Evolutionary conservation across 2,113 vertebrate species (phyloP), one percentile per base, ranked within the genome.

Genomic region (Lates calcarifer): DNA sequence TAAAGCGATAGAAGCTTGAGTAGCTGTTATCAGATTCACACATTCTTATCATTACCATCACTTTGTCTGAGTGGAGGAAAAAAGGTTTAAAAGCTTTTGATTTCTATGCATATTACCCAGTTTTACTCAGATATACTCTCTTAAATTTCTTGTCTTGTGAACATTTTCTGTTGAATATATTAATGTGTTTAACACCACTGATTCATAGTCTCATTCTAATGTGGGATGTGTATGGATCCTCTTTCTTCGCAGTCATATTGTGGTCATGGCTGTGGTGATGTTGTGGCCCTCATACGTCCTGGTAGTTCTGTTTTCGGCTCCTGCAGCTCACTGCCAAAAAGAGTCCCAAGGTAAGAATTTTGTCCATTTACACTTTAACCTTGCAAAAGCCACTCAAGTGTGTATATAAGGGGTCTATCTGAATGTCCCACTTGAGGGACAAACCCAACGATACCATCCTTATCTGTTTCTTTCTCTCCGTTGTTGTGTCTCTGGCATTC

Each of bases 251-350:
- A 87, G 82, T 31, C 39, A 5, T 13, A 47, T 17, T 10, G 6
- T 17, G 22, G 57, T 49, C 39, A 15, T 49, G 0, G 41, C 29
- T 11, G 64, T 71, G 79, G 26, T 68, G 79, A 51, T 37, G 75
- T 74, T 53, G 71, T 60, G 55, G 69, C 53, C 43, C 66, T 22
- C 65, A 0, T 41, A 10, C 6, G 6, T 82, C 13, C 81, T 84
- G n/a, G 1, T 67, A 57, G 41, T 77, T 77, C 76, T 91, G 68
- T 22, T 73, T 26, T 67, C 63, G 14, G 37, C 37, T 45, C 15
- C 35, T 13, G 64, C 62, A 1, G 45, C 65, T 17, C 45, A 65
- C 26, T 20, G 68, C 49, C 69, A 74, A 64, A 66, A n/a, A 81
- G 24, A 6, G 24, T 28, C n/a, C 1, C 64, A 29, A 49, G 82